Evolutionary conservation across 2,797 vertebrate genomes (phyloP).

Genomic region (Masticophis lateralis): DNA sequence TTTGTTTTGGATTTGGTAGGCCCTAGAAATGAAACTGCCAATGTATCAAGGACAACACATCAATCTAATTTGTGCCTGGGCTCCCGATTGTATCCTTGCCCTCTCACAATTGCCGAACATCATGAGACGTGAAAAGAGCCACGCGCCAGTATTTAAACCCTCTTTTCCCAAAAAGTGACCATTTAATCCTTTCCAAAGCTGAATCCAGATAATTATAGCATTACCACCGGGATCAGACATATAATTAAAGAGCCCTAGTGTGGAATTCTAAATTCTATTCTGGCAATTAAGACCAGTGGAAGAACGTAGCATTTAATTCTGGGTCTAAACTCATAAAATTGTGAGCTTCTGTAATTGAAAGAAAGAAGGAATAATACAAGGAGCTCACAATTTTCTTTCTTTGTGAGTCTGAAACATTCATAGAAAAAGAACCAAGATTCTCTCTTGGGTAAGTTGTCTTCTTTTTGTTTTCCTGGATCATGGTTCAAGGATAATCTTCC

Average conservation of each 20-base stretch:
- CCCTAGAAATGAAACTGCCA: slow-evolving; percentile 79
- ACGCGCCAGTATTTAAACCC: slow-evolving; percentile 30
- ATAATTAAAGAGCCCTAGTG: slow-evolving; percentile 22
- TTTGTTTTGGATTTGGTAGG: slow-evolving; percentile 74
- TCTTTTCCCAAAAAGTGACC: slow-evolving; percentile 27
- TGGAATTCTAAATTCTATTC: background rate
- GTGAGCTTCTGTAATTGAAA: background rate
- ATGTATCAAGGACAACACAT: slow-evolving; percentile 71
- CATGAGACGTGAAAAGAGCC: slow-evolving; percentile 39
- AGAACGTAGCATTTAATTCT: background rate
- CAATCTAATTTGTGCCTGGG: slow-evolving; percentile 76
- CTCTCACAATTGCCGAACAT: slow-evolving; percentile 42
- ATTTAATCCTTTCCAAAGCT: slow-evolving; percentile 34
- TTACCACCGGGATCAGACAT: background rate
- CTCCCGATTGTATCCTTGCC: slow-evolving; percentile 56
- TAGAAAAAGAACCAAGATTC: background rate
- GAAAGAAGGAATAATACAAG: background rate
- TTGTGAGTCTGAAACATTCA: background rate
- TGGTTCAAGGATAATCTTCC: background rate
- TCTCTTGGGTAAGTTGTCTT: background rate
- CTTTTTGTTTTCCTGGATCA: background rate
- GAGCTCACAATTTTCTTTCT: background rate
- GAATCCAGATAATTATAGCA: background rate
- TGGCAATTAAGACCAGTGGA: accelerated
- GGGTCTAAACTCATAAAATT: background rate